Evolutionary conservation across 2,113 vertebrate species (phyloP).

Genomic region (Hydrochoerus hydrochaeris): DNA sequence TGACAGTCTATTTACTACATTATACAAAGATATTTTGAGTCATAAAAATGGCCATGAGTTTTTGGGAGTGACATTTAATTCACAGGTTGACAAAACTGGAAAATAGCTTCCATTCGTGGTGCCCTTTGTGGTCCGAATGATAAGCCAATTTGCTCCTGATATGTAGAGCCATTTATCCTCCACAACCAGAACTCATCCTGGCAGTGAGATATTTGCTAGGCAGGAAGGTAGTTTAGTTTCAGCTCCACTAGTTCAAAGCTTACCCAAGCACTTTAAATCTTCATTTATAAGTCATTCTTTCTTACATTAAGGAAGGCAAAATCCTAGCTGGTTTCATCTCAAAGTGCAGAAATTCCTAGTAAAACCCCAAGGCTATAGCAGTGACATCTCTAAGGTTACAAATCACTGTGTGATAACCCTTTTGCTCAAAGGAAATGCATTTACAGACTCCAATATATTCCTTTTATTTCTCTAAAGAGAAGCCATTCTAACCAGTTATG

Average conservation of each 20-base stretch:
- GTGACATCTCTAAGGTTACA: slow-evolving; percentile 71
- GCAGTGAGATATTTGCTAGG: slow-evolving; percentile 18
- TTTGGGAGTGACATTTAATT: slow-evolving; percentile 22
- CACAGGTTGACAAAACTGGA: not conserved
- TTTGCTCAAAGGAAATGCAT: slow-evolving; percentile 76
- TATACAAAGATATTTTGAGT: not conserved
- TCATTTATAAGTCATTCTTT: slow-evolving; percentile 56
- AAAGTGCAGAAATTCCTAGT: slow-evolving; percentile 57
- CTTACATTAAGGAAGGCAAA: slow-evolving; percentile 40
- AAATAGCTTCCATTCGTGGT: slow-evolving; percentile 31
- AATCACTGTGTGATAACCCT: slow-evolving; percentile 70
- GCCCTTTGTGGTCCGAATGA: not conserved
- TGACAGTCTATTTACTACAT: not conserved
- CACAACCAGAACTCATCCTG: slow-evolving; percentile 15
- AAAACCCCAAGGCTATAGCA: slow-evolving; percentile 20
- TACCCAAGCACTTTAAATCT: slow-evolving; percentile 62
- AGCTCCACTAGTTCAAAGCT: slow-evolving; percentile 62
- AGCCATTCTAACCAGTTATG: slow-evolving; percentile 52
- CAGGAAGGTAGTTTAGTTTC: slow-evolving; percentile 39
- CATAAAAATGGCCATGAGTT: not conserved
- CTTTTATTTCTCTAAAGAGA: slow-evolving; percentile 65
- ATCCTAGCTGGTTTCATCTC: slow-evolving; percentile 46
- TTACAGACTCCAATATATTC: slow-evolving; percentile 65
- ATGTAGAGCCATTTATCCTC: slow-evolving; percentile 26
- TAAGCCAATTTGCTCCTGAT: slow-evolving; percentile 4